Conservation (phyloP, 2,113 vertebrate species). For the Chlorodrepanis virens region DNA sequence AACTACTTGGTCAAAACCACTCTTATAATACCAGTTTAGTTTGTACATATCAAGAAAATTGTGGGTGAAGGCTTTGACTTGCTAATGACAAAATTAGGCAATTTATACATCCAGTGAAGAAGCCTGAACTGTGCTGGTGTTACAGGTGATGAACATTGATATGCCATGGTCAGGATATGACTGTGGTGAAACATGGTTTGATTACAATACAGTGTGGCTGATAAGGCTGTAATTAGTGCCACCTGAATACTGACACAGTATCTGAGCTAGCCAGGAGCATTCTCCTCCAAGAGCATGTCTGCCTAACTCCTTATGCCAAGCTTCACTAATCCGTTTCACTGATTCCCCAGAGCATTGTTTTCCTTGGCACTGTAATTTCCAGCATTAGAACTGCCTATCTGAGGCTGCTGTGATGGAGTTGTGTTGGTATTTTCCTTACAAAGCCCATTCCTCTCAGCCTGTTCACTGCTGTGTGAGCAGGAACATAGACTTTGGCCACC, state of each 20-base stretch:
- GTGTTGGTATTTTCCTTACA: not conserved
- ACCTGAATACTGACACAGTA: not conserved
- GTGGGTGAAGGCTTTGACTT: not conserved
- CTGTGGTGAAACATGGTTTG: not conserved
- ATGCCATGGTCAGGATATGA: not conserved
- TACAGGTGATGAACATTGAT: conserved; percentile 7
- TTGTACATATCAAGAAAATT: not conserved
- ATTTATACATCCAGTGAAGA: not conserved
- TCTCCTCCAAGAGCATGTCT: not conserved
- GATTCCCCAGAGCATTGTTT: not conserved
- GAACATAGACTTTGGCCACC: not conserved
- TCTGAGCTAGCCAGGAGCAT: conserved; percentile 15
- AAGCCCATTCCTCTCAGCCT: not conserved
- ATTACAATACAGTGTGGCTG: not conserved
- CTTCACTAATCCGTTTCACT: conserved; percentile 1
- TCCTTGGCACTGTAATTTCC: conserved; percentile 33
- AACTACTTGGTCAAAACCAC: not conserved
- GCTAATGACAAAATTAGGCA: not conserved
- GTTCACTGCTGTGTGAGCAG: not conserved
- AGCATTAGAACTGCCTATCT: conserved; percentile 27
- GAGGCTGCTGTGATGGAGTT: not conserved
- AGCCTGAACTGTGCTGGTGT: not conserved
- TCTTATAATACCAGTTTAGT: not conserved
- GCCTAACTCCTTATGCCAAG: conserved; percentile 18
- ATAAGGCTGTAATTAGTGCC: conserved; percentile 48